Percentiles rank a stretch among this genome's conserved stretches.
These are phyloP conservation scores for Pristionchus entomophagus DNA, from an alignment of 2,888 invertebrate genomes.

Conservation along the genomic window DNA sequence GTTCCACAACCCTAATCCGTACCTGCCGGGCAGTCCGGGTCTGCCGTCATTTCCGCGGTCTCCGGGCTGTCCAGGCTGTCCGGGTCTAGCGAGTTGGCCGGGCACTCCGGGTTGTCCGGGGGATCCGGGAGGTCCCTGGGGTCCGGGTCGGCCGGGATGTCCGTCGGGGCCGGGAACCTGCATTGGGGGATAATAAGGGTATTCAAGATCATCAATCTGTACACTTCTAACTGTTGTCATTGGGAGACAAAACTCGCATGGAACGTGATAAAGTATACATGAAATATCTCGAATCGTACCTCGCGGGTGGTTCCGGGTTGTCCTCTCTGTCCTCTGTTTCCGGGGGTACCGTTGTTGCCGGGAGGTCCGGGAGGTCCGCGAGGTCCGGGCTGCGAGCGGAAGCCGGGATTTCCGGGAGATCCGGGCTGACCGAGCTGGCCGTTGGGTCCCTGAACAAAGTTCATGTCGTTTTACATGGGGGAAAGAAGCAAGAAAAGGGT, in stretches of 20 bases:
- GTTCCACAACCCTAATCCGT: no score
- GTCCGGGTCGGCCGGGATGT: constrained; percentile 65
- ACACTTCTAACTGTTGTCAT: no score
- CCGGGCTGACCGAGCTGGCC: constrained; percentile 56
- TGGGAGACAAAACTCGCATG: no score
- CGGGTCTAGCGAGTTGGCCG: constrained; percentile 64
- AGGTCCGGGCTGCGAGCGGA: constrained; percentile 59
- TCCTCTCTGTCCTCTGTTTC: constrained; percentile 65
- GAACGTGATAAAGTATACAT: no score
- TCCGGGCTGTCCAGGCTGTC: constrained; percentile 59
- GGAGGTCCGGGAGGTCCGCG: constrained; percentile 65
- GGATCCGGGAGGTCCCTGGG: constrained; percentile 60
- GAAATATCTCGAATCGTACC: no score
- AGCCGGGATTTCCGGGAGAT: constrained; percentile 42
- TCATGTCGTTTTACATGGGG: no score
- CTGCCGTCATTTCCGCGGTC: constrained; percentile 62
- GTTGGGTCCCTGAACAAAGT: constrained; percentile 54
- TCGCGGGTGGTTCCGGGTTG: constrained; percentile 63
- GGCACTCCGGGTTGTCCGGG: constrained; percentile 65
- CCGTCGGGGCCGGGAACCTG: constrained; percentile 61
- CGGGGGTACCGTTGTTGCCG: constrained; percentile 64
- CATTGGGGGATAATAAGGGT: no score
- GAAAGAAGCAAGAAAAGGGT: no score
- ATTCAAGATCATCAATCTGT: neutral
- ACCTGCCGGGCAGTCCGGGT: constrained; percentile 65